Evolutionary conservation across 2,113 vertebrate genomes (phyloP), one percentile per base, ranked within the genome.

Genomic region (Chloropsis hardwickii): DNA sequence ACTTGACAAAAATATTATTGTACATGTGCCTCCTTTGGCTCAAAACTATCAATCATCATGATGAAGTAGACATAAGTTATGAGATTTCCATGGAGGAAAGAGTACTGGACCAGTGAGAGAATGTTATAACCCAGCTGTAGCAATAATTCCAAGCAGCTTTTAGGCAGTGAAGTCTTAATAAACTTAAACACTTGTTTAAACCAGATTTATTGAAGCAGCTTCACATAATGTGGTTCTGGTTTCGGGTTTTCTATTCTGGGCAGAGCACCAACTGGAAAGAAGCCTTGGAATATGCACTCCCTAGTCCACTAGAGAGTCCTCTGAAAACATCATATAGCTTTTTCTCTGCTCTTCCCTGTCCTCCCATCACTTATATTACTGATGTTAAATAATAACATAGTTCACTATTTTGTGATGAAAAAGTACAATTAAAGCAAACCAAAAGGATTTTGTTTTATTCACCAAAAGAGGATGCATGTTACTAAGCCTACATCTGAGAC

Each of bases 81-180:
- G 85, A 91, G 90, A 90, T 95, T 97, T 96, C 94, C 95, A 88
- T 48, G 66, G 79, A 90, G 51, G 58, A 95, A 91, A 91, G 78
- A 91, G 93, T 69, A 88, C 79, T 88, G 81, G 74, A 91, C 67
- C 22, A 90, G 40, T 56, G 62, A 93, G 51, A 86, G 58, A 94
- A 93, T 94, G 93, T 70, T 95, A 95, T 91, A 93, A 90, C 64
- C 87, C 93, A 96, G 93, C 78, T 96, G 90, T 71, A 93, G 90
- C 76, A 97, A 96, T 94, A 97, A 93, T 94, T 96, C 85, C 88
- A 92, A 86, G 67, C 78, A 93, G 86, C 79, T 96, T 92, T 97
- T 60, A 77, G 90, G 39, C 79, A 42, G 35, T 92, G 74, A 94
- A 94, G 90, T 78, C 80, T 93, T 90, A 96, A 96, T 96, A 97